Evolutionary conservation across 2,888 invertebrate species (phyloP), one percentile per base, ranked within the genome.

Genomic region (Zonitis immaculata): DNA sequence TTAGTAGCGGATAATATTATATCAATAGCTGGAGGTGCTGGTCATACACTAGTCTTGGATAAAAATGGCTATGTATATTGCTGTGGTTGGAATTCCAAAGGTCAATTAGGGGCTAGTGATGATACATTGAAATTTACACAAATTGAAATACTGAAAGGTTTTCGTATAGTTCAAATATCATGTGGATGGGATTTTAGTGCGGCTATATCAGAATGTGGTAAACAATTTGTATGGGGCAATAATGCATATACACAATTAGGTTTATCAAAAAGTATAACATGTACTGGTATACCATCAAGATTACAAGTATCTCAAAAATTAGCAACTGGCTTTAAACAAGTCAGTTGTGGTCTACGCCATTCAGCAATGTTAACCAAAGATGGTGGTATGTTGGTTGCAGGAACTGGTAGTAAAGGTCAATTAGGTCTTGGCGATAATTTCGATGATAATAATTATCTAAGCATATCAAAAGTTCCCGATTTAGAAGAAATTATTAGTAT

Each of bases 141-240:
- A 68, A 81, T 83, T 50, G 83, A 84, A 76, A 74, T 76, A 47
- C 68, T 83, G 50, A 81, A 80, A 74, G 67, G 77, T 73, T 69
- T 79, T 64, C 70, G 69, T 52, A 81, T 89, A 57, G 78, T 78
- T 48, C 81, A 83, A 60, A 78, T 90, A 52, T 82, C 83, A 28
- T 87, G 88, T 63, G 91, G 91, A n/a, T 91, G 91, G 90, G 89
- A 91, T 68, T 85, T 85, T 60, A 89, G 88, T 51, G 85, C 87
- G 61, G 90, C 86, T 39, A 79, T 91, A 16, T 84, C 88, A 20
- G 79, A 82, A 66, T 81, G 83, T 58, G 82, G 86, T 44, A 79
- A 82, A 49, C 73, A 92, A 1, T 87, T 85, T 75, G 85, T 87
- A 2, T 93, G 92, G 92, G 93, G 94, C 5, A 88, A 89, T 18